A percentile compares a stretch with the other conserved stretches of the same genome.
phyloP scores from a whole-genome alignment of 2,888 invertebrate species.

The Stictocephala bisonia region DNA sequence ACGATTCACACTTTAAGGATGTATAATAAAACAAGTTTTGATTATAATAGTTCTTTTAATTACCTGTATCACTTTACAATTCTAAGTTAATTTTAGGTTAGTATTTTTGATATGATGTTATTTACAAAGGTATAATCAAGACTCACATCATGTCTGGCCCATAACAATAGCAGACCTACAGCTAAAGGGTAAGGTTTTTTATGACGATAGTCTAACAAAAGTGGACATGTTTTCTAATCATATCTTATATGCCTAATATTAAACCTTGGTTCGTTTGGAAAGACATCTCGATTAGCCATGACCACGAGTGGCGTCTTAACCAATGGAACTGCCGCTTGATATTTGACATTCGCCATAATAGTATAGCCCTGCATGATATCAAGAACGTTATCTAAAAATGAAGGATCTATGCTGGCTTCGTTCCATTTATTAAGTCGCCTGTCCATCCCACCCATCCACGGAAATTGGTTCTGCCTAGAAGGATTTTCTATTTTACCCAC shows the following conservation, averaged over 20 bases:
- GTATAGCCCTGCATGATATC: not conserved
- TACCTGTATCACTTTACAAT: too few relatives aligned
- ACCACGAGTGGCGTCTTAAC: not conserved
- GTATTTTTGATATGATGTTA: too few relatives aligned
- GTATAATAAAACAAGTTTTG: too few relatives aligned
- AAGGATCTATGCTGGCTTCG: slow-evolving; percentile 4
- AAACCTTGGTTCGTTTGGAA: not conserved
- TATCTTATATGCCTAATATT: not conserved
- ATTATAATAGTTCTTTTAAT: too few relatives aligned
- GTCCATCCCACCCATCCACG: slow-evolving; percentile 10
- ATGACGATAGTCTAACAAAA: not conserved
- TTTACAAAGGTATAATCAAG: too few relatives aligned
- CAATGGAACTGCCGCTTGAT: not conserved
- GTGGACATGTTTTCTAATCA: not conserved
- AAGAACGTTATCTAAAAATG: not conserved
- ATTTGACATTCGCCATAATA: too few relatives aligned
- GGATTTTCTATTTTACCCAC: slow-evolving; percentile 1
- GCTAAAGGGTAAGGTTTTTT: too few relatives aligned
- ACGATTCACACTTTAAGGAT: too few relatives aligned
- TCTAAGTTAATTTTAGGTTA: too few relatives aligned
- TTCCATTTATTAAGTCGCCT: not conserved
- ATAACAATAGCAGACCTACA: too few relatives aligned
- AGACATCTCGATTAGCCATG: not conserved
- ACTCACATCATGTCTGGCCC: too few relatives aligned
- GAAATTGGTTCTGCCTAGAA: not conserved